A percentile compares a stretch with the other conserved stretches of the same genome.
These are phyloP conservation scores for Crotalus horridus DNA, from an alignment of 2,113 vertebrate species.

Conservation along the genomic window DNA sequence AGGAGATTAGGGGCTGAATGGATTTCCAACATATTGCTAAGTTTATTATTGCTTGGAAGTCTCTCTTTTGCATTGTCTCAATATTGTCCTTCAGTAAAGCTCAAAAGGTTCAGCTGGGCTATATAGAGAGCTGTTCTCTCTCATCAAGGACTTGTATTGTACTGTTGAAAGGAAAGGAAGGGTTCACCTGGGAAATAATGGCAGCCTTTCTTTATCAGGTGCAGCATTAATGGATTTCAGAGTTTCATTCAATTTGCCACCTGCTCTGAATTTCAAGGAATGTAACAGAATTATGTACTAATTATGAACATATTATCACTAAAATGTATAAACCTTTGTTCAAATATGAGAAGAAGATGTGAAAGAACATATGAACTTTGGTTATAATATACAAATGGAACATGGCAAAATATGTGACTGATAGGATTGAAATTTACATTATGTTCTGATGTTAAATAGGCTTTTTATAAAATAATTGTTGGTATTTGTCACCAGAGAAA, in stretches of 20 bases:
- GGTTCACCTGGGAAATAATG: background rate
- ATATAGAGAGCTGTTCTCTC: background rate
- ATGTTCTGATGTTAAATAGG: background rate
- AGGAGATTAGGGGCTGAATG: background rate
- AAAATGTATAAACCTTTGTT: background rate
- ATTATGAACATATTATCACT: background rate
- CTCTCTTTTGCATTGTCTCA: background rate
- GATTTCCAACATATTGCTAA: background rate
- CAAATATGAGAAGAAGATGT: background rate
- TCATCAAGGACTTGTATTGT: background rate
- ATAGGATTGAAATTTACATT: background rate
- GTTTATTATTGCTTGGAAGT: background rate
- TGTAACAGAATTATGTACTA: background rate
- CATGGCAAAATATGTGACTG: background rate
- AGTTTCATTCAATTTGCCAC: background rate
- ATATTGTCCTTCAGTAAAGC: background rate
- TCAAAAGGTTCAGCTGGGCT: background rate
- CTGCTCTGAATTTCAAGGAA: background rate
- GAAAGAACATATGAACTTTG: background rate
- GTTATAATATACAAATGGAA: background rate
- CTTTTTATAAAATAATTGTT: background rate
- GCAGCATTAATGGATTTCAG: background rate
- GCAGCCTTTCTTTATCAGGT: background rate
- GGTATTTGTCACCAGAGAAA: background rate
- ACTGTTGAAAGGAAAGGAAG: background rate